Evolutionary conservation across 37 sponge, comb jelly and placozoan species (phyloP).

Genomic region (Crambe crambe): DNA sequence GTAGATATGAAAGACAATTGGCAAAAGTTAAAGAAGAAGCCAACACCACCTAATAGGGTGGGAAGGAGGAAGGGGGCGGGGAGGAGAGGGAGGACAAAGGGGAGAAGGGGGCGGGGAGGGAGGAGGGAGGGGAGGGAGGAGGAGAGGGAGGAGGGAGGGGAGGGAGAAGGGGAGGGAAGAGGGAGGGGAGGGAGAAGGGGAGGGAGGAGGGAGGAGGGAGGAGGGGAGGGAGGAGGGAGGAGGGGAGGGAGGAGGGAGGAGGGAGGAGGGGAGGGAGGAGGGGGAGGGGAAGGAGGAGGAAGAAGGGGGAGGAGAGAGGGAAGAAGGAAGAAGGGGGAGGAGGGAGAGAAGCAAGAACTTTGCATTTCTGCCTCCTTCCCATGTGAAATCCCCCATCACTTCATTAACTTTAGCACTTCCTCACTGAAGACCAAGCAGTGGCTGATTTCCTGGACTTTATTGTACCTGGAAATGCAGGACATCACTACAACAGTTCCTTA

Average conservation of each 20-base stretch:
- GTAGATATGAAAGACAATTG: too few relatives aligned
- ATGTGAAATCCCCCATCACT: too few relatives aligned
- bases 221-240: not conserved
- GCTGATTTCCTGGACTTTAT: too few relatives aligned
- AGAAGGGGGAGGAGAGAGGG: not conserved
- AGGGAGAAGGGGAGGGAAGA: not conserved
- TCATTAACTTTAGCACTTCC: too few relatives aligned
- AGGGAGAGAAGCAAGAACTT: not conserved
- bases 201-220: not conserved
- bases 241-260: not conserved
- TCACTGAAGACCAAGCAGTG: too few relatives aligned
- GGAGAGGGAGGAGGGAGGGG: not conserved
- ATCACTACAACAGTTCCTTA: too few relatives aligned
- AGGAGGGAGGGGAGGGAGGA: not conserved
- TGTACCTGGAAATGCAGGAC: too few relatives aligned
- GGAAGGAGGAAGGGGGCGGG: not conserved
- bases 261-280: not conserved
- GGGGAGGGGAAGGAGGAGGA: conserved; percentile 1
- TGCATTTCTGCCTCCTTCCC: not conserved
- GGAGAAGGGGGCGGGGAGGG: not conserved
- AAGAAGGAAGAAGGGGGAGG: not conserved
- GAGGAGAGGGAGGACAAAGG: not conserved
- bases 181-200: not conserved
- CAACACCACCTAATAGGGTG: not conserved
- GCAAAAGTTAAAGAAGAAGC: too few relatives aligned